phyloP scores from a whole-genome alignment of 2,113 vertebrate species.

The Charadrius vociferus region DNA sequence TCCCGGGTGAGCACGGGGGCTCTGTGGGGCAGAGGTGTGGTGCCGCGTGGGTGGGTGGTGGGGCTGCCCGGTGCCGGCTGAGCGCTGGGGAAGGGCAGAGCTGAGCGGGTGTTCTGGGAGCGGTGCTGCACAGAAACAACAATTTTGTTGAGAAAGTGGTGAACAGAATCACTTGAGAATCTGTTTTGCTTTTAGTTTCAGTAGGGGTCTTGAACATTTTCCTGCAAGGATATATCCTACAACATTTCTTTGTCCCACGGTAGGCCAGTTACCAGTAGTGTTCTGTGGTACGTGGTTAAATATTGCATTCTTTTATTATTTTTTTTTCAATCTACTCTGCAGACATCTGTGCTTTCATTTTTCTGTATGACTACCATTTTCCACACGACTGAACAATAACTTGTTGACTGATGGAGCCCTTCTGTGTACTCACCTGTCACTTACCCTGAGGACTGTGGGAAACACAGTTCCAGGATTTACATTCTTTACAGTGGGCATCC shows the following conservation, averaged over 20 bases:
- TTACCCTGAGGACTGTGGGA: not conserved
- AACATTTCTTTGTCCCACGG: no score
- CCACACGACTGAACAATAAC: not conserved
- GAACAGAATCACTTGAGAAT: not conserved
- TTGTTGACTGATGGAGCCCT: not conserved
- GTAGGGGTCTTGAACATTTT: rapidly evolving
- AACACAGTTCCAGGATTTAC: not conserved
- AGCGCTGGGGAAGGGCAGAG: not conserved
- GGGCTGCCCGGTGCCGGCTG: not conserved
- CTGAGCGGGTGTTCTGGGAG: rapidly evolving
- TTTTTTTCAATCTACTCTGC: not conserved
- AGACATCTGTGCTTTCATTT: not conserved
- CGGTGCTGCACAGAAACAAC: rapidly evolving
- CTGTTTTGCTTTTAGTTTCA: not conserved
- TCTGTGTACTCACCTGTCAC: not conserved
- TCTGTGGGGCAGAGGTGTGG: rapidly evolving
- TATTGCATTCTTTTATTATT: not conserved
- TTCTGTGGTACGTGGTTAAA: not conserved
- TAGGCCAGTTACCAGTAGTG: not conserved
- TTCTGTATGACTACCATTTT: not conserved
- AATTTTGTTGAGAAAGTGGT: not conserved
- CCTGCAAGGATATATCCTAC: not conserved
- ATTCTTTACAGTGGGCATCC: not conserved
- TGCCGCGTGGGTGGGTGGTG: rapidly evolving
- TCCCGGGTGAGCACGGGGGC: rapidly evolving